Percentiles rank a stretch among this genome's conserved stretches.
Evolutionary conservation across 1,140 invertebrate genomes (phyloP).

Genomic region (Phymorhynchus buccinoides): DNA sequence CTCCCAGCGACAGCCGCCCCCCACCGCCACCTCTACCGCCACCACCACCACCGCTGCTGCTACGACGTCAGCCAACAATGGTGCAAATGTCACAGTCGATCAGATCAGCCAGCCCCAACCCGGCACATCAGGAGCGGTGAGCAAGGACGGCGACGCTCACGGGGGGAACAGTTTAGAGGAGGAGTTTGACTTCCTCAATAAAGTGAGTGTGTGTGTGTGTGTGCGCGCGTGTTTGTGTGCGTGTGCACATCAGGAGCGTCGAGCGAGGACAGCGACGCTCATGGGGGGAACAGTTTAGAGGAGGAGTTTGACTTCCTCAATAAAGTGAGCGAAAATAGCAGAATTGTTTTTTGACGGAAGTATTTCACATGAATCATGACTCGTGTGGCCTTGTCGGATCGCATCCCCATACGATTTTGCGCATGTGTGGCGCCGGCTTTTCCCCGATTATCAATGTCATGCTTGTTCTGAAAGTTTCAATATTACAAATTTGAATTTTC

Average conservation of each 20-base stretch:
- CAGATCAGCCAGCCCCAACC: not conserved
- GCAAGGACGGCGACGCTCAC: not conserved
- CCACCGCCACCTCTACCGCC: not conserved
- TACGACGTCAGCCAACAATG: not conserved
- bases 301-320: slow-evolving; percentile 28
- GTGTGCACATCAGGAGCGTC: not conserved
- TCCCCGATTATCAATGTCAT: too few relatives aligned
- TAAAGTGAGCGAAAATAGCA: not conserved
- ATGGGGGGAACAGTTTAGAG: slow-evolving; percentile 32
- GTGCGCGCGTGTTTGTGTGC: not conserved
- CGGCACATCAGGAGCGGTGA: not conserved
- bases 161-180: slow-evolving; percentile 37
- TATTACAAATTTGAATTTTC: too few relatives aligned
- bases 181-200: slow-evolving; percentile 20
- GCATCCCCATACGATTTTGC: too few relatives aligned
- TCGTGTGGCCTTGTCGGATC: too few relatives aligned
- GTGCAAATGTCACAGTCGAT: not conserved
- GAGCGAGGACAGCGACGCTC: not conserved
- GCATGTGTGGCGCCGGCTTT: too few relatives aligned
- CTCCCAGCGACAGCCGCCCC: not conserved
- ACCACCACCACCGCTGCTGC: not conserved
- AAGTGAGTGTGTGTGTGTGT: not conserved
- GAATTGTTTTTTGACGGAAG: too few relatives aligned
- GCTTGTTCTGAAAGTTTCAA: too few relatives aligned
- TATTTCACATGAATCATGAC: too few relatives aligned